These are phyloP conservation scores for Alfaro cultratus DNA, from an alignment of 2,797 vertebrate genomes.

Conservation along the genomic window DNA sequence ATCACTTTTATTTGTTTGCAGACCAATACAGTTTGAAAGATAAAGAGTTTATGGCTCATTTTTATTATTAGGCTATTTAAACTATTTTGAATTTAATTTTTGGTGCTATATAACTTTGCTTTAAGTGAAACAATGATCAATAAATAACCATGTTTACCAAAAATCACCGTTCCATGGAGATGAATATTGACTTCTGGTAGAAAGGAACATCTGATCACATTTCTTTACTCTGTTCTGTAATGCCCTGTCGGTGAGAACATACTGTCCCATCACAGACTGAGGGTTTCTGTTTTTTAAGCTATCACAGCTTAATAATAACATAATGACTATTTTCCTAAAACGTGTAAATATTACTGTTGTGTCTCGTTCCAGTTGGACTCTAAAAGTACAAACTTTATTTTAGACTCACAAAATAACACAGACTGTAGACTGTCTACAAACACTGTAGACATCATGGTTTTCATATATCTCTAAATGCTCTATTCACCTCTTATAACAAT, in stretches of 20 bases:
- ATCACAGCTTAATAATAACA: neutral
- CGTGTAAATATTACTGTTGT: neutral
- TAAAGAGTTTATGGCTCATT: conserved; percentile 14
- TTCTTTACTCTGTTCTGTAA: neutral
- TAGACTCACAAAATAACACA: neutral
- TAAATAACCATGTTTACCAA: neutral
- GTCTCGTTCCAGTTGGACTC: neutral
- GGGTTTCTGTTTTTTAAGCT: neutral
- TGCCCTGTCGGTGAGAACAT: neutral
- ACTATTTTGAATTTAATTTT: neutral
- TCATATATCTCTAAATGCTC: neutral
- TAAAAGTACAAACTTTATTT: neutral
- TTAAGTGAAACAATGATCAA: neutral
- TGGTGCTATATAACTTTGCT: neutral
- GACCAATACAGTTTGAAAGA: conserved; percentile 23
- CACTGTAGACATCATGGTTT: too few species aligned
- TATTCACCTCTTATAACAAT: neutral
- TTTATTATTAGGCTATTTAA: conserved; percentile 1
- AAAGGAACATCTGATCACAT: neutral
- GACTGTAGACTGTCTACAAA: neutral
- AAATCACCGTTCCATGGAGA: neutral
- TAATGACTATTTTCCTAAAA: neutral
- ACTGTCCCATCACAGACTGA: neutral
- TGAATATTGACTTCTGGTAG: neutral
- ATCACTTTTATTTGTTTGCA: conserved; percentile 21